phyloP scores from a whole-genome alignment of 2,888 invertebrate species.

The Caenorhabditis uteleia region DNA sequence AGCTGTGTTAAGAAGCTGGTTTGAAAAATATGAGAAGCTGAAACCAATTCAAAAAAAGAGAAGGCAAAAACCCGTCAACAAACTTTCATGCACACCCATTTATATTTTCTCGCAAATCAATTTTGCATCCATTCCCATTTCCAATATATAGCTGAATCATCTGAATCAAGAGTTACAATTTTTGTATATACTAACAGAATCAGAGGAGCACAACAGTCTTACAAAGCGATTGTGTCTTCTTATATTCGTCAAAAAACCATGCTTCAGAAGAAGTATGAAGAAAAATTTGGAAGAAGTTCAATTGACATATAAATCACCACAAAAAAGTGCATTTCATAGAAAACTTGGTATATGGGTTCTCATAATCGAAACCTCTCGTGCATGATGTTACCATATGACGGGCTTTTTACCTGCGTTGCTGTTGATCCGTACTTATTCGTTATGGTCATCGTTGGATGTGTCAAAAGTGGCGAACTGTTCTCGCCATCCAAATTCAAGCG shows the following conservation, averaged over 20 bases:
- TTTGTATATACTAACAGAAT: no score
- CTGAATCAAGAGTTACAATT: no score
- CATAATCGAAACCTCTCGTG: neutral
- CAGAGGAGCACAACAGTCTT: no score
- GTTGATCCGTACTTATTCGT: conserved; percentile 44
- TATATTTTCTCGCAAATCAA: neutral
- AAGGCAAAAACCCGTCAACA: conserved; percentile 3
- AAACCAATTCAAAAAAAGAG: no score
- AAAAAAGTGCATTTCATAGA: no score
- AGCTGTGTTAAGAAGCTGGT: neutral
- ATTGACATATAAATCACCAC: no score
- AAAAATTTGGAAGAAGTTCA: neutral
- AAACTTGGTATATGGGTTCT: no score
- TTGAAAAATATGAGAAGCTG: neutral
- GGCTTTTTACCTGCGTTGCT: conserved; percentile 35
- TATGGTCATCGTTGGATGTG: conserved; percentile 29
- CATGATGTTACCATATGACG: neutral
- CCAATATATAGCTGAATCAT: no score
- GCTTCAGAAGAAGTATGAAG: no score
- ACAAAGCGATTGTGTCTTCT: no score
- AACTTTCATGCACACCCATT: conserved; percentile 4
- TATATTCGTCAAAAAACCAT: no score
- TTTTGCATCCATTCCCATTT: no score
- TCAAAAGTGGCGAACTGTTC: conserved; percentile 29
- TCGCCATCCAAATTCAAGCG: conserved; percentile 24